phyloP scores from a whole-genome alignment of 1,140 invertebrate species.

The Penaeus chinensis region DNA sequence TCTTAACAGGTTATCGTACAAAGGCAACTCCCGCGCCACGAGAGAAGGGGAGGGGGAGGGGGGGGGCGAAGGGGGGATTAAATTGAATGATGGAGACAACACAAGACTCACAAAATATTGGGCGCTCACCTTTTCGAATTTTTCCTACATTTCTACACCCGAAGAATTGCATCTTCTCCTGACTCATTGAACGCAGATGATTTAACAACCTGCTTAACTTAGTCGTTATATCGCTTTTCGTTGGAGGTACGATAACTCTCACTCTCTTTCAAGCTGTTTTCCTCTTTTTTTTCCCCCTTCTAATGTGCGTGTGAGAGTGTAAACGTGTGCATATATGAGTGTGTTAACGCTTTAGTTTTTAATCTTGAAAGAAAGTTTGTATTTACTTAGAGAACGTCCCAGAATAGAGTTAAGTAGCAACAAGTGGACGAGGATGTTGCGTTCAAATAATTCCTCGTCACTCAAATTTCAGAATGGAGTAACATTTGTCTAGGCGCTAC shows the following conservation, averaged over 20 bases:
- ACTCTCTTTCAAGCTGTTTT: neutral
- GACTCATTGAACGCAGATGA: constrained; percentile 56
- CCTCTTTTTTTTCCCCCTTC: constrained; percentile 46
- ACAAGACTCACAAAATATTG: constrained; percentile 61
- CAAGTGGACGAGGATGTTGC: too few relatives aligned
- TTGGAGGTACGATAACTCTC: constrained; percentile 48
- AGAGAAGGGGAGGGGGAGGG: neutral
- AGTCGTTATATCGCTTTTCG: constrained; percentile 22
- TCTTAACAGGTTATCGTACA: too few relatives aligned
- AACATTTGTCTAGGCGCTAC: too few relatives aligned
- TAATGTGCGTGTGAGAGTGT: neutral
- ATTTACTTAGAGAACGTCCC: too few relatives aligned
- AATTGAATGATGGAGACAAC: constrained; percentile 63
- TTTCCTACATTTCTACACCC: constrained; percentile 61
- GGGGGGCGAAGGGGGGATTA: constrained; percentile 47
- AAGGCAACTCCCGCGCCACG: too few relatives aligned
- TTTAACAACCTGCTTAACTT: constrained; percentile 45
- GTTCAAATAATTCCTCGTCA: too few relatives aligned
- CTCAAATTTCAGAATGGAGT: too few relatives aligned
- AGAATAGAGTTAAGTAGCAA: too few relatives aligned
- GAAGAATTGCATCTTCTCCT: constrained; percentile 58
- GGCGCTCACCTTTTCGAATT: constrained; percentile 60
- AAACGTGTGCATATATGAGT: too few relatives aligned
- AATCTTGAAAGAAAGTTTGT: too few relatives aligned
- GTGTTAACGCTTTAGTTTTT: too few relatives aligned